Base-by-base conservation (phyloP, 1,140 invertebrate genomes). In the Heliconius congener region DNA sequence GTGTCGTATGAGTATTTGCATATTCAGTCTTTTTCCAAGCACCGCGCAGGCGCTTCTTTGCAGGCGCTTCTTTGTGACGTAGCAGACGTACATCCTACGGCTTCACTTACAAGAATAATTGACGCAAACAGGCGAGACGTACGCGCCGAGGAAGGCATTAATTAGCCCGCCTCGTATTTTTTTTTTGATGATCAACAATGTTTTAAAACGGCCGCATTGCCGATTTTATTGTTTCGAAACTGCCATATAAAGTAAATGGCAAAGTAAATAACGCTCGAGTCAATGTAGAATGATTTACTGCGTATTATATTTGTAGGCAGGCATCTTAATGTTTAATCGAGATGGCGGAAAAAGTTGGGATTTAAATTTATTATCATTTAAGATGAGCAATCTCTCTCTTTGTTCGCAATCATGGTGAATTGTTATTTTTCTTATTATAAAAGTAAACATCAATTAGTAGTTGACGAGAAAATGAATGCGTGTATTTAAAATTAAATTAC, bases 91-190 rank as follows among this genome's bases (percentile, higher is more conserved):
- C 37, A 39, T 79, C 74, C 81, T 73, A 76, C 55, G 79, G 78
- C 78, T 77, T 74, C 80, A 76, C 78, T 83, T 74, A 74, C 46
- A 81, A 81, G 81, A 82, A 71, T 81, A 84, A 82, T 81, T 76
- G 34, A 66, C 52, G 77, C 78, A 74, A 80, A 82, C 78, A 75
- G 81, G 76, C 72, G 76, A 71, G 73, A 81, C 70, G 30, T 73
- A 77, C 9, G 81, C 55, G 80, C 81, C 80, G 70, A 84, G 83
- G 86, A 87, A 86, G 83, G 55, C 80, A 86, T 87, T 86, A 85
- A 87, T 85, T 82, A 82, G 83, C 50, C 52, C 39, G 9, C 34
- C 60, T 74, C 37, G 78, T 77, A 79, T 83, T 82, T 82, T 46
- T 82, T 82, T 84, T 87, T 78, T 77, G 73, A 80, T 30, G 73